Conservation (phyloP, 1,140 invertebrate genomes). For the Trachymyrmex septentrionalis region DNA sequence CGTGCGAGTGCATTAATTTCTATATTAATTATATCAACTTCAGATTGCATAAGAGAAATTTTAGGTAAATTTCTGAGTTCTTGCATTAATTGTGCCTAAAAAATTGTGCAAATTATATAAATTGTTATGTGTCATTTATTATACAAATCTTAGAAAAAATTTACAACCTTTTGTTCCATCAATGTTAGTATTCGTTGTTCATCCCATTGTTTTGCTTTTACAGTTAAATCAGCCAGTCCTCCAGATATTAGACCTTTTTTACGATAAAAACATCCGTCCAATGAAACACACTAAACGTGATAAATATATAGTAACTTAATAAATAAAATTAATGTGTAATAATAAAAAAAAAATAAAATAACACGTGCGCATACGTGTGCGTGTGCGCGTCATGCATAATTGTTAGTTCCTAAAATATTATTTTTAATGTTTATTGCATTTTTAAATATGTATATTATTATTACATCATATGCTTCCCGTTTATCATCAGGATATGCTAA, state of each 20-base stretch:
- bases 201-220: slow-evolving; percentile 98
- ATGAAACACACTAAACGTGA: slow-evolving; percentile 91
- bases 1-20: slow-evolving; percentile 97
- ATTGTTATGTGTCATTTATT: slow-evolving; percentile 7
- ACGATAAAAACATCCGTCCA: slow-evolving; percentile 98
- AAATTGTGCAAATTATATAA: slow-evolving; percentile 39
- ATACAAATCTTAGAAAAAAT: slow-evolving; percentile 9
- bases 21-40: slow-evolving; percentile 97
- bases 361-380: not conserved
- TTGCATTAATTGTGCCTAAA: slow-evolving; percentile 92
- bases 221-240: slow-evolving; percentile 95
- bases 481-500: slow-evolving; percentile 94
- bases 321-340: slow-evolving; percentile 11
- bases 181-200: slow-evolving; percentile 96
- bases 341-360: not conserved
- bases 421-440: not conserved
- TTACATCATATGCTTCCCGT: slow-evolving; percentile 90
- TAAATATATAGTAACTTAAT: slow-evolving; percentile 51
- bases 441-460: not conserved
- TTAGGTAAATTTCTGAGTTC: slow-evolving; percentile 96
- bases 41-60: slow-evolving; percentile 98
- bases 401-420: slow-evolving; percentile 6
- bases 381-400: not conserved
- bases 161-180: slow-evolving; percentile 90
- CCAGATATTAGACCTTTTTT: slow-evolving; percentile 99